phyloP scores from a whole-genome alignment of 2,113 vertebrate species.

The Semicossyphus pulcher region DNA sequence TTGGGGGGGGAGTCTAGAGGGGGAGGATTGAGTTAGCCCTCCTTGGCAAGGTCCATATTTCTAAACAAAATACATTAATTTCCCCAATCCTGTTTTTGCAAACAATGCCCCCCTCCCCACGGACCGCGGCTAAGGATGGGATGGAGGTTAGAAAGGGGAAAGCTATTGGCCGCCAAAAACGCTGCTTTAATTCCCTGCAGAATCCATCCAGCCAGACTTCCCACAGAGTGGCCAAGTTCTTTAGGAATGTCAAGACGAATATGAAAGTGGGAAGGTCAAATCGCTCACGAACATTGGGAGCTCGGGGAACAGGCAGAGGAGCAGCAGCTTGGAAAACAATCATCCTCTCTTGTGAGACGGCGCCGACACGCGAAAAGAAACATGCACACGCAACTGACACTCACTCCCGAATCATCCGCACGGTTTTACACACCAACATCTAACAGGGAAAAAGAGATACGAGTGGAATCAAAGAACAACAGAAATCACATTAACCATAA shows the following conservation, averaged over 20 bases:
- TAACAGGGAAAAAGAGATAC: slow-evolving; percentile 75
- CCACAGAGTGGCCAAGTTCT: slow-evolving; percentile 81
- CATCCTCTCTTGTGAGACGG: slow-evolving; percentile 65
- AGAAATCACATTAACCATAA: slow-evolving; percentile 80
- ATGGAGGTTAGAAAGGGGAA: slow-evolving; percentile 71
- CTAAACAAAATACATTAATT: slow-evolving; percentile 79
- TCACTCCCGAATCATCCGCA: slow-evolving; percentile 44
- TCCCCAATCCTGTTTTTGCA: slow-evolving; percentile 78
- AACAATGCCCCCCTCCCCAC: slow-evolving; percentile 74
- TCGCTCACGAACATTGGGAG: slow-evolving; percentile 71
- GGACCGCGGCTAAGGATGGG: slow-evolving; percentile 74
- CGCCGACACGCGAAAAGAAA: slow-evolving; percentile 48
- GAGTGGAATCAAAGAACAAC: slow-evolving; percentile 79
- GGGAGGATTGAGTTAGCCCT: slow-evolving; percentile 55
- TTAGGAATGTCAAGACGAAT: slow-evolving; percentile 84
- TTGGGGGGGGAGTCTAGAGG: slow-evolving; percentile 38
- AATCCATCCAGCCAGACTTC: slow-evolving; percentile 80
- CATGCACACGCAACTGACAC: slow-evolving; percentile 63
- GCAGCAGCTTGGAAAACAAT: slow-evolving; percentile 79
- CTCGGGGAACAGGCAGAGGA: slow-evolving; percentile 69
- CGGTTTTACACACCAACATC: slow-evolving; percentile 70
- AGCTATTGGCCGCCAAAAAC: slow-evolving; percentile 73
- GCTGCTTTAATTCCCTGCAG: slow-evolving; percentile 79
- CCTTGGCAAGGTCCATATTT: slow-evolving; percentile 78
- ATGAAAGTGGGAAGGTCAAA: slow-evolving; percentile 83